A percentile compares a stretch with the other conserved stretches of the same genome.
These are phyloP conservation scores for Fulica atra DNA, from an alignment of 2,113 vertebrate species.

Conservation along the genomic window DNA sequence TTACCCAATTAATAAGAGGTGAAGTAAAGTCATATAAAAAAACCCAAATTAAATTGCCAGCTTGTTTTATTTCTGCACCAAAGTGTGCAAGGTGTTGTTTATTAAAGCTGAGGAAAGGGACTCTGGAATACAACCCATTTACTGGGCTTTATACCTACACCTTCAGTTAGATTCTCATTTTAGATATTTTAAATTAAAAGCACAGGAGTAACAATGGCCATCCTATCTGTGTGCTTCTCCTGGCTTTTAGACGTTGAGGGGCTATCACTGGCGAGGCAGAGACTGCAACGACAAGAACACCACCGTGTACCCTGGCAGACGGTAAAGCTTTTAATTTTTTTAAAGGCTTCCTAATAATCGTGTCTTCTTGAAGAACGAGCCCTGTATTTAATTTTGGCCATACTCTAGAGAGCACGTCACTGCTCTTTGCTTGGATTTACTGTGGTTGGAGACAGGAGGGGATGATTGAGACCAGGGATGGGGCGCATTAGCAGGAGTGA, in stretches of 20 bases:
- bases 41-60: background rate
- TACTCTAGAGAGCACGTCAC: background rate
- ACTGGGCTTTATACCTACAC: background rate
- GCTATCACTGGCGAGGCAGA: constrained; percentile 80
- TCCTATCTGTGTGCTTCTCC: background rate
- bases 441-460: background rate
- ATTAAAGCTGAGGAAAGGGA: background rate
- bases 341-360: background rate
- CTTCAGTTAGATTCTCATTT: constrained; percentile 54
- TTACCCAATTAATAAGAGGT: constrained; percentile 45
- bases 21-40: constrained; percentile 3
- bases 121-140: background rate
- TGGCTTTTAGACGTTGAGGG: constrained; percentile 71
- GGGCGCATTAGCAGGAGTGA: rapidly evolving
- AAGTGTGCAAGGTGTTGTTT: background rate
- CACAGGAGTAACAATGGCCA: background rate
- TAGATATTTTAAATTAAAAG: constrained; percentile 43
- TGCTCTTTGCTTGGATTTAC: background rate
- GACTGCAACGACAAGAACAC: constrained; percentile 74
- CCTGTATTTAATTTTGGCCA: background rate
- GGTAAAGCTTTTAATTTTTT: constrained; percentile 57
- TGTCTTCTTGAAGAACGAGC: background rate
- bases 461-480: background rate
- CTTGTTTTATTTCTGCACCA: constrained; percentile 27
- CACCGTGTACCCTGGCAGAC: constrained; percentile 71